Conservation (phyloP, 2,888 invertebrate species). For the Drosophila quasianomalipes region DNA sequence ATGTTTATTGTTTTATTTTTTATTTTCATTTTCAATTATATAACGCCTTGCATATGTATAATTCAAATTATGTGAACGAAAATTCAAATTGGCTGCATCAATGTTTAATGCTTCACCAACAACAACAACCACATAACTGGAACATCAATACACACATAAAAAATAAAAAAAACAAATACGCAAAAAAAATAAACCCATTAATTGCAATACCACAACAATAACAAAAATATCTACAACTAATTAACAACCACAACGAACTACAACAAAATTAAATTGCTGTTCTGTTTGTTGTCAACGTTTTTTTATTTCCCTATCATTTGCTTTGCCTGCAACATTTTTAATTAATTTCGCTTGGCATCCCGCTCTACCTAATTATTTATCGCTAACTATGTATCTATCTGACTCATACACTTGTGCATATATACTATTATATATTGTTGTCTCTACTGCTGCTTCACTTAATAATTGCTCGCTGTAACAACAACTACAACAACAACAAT, state of each 20-base stretch:
- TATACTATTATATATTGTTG: constrained; percentile 43
- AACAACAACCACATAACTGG: constrained; percentile 34
- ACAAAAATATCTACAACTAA: constrained; percentile 52
- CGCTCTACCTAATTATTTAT: constrained; percentile 18
- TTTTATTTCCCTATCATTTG: constrained; percentile 1
- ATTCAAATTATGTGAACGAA: constrained; percentile 53
- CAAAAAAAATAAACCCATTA: constrained; percentile 54
- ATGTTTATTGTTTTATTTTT: constrained; percentile 25
- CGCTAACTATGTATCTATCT: constrained; percentile 39
- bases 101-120: constrained; percentile 52
- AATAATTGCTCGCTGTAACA: constrained; percentile 59
- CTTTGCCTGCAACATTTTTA: constrained; percentile 51
- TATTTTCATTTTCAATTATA: constrained; percentile 42
- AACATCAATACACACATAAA: constrained; percentile 26
- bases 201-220: constrained; percentile 57
- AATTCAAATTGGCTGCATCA: constrained; percentile 66
- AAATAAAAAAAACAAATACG: constrained; percentile 25
- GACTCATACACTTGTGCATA: constrained; percentile 48
- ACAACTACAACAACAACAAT: constrained; percentile 56
- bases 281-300: constrained; percentile 11
- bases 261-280: constrained; percentile 33
- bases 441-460: constrained; percentile 64
- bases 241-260: constrained; percentile 58
- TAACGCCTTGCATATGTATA: constrained; percentile 28
- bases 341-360: constrained; percentile 51